A percentile compares a stretch with the other conserved stretches of the same genome.
These are phyloP conservation scores for Melieria omissa DNA, from an alignment of 2,888 invertebrate species.

Conservation along the genomic window DNA sequence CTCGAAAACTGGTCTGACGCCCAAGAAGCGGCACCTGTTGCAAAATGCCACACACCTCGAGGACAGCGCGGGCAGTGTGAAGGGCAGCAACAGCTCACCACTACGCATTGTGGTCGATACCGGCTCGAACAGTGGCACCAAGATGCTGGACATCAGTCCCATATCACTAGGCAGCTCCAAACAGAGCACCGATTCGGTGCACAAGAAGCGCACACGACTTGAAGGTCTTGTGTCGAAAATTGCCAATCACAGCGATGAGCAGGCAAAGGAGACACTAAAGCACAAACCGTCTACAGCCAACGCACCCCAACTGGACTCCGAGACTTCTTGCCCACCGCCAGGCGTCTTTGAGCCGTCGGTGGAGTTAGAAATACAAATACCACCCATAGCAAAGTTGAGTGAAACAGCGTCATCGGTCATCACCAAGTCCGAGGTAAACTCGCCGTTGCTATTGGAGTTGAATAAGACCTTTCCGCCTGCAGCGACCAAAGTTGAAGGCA, in stretches of 20 bases:
- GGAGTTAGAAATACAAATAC: constrained; percentile 76
- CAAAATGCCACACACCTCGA: constrained; percentile 44
- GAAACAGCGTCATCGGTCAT: constrained; percentile 62
- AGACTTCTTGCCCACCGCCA: constrained; percentile 69
- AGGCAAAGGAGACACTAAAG: constrained; percentile 19
- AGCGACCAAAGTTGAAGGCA: constrained; percentile 36
- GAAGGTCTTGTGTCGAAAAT: constrained; percentile 75
- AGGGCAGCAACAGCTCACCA: constrained; percentile 51
- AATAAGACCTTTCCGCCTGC: constrained; percentile 47
- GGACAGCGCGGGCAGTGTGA: constrained; percentile 12
- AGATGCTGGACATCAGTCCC: constrained; percentile 59
- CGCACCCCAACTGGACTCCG: constrained; percentile 44
- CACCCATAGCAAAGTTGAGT: constrained; percentile 70
- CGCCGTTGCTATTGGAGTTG: constrained; percentile 61
- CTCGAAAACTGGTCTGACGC: constrained; percentile 53
- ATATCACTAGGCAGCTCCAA: constrained; percentile 49
- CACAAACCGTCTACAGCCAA: constrained; percentile 30
- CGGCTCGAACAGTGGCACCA: constrained; percentile 56
- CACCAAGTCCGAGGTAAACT: constrained; percentile 67
- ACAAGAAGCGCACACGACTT: constrained; percentile 72
- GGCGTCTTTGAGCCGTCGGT: constrained; percentile 78
- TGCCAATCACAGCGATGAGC: constrained; percentile 53
- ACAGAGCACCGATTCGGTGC: constrained; percentile 43
- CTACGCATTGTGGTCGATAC: constrained; percentile 54
- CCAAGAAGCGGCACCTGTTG: constrained; percentile 61